phyloP scores from a whole-genome alignment of 2,113 vertebrate genomes.

The Equus przewalskii region DNA sequence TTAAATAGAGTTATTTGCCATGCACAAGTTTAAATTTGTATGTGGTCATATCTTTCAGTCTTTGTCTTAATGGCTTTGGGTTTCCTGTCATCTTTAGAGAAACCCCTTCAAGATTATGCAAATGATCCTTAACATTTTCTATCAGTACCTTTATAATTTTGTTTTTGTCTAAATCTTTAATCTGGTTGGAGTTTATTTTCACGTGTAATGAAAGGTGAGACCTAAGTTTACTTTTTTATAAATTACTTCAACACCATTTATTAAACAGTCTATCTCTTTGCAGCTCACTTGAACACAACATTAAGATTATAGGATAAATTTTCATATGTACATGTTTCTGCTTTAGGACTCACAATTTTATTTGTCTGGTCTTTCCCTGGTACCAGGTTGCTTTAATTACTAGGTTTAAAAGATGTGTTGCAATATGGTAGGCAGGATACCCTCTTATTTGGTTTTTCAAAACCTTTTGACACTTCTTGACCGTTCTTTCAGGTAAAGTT shows the following conservation, averaged over 20 bases:
- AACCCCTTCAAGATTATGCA: not conserved
- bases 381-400: not conserved
- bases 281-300: not conserved
- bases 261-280: conserved; percentile 5
- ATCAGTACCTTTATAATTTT: conserved; percentile 27
- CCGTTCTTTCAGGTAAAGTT: conserved; percentile 41
- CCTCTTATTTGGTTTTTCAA: not conserved
- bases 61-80: conserved; percentile 4
- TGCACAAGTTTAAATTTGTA: not conserved
- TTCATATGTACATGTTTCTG: not conserved
- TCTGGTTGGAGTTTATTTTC: conserved; percentile 46
- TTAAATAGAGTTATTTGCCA: not conserved
- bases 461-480: not conserved
- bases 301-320: not conserved
- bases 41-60: not conserved
- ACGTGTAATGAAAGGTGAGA: not conserved
- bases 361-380: not conserved
- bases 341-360: conserved; percentile 5
- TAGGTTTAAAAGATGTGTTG: not conserved
- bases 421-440: not conserved
- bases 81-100: not conserved
- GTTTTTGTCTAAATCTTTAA: conserved; percentile 53
- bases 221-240: not conserved
- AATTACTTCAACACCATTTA: not conserved
- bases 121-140: conserved; percentile 30